These are phyloP conservation scores for Cyphomyrmex costatus DNA, from an alignment of 1,140 invertebrate species.

Conservation along the genomic window DNA sequence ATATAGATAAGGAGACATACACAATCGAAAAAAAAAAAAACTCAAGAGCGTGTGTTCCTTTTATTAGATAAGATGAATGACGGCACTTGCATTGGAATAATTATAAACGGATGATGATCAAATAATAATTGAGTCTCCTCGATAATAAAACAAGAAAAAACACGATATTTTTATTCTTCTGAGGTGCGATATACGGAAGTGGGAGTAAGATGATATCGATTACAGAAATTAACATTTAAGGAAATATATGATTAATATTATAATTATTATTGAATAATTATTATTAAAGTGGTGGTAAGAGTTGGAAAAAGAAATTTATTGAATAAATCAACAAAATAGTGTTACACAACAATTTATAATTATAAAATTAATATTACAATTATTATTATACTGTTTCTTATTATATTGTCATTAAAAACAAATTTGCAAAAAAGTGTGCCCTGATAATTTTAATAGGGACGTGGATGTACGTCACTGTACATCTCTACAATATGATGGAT, in stretches of 20 bases:
- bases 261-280: constrained; percentile 82
- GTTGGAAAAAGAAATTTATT: constrained; percentile 76
- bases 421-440: constrained; percentile 79
- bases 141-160: constrained; percentile 78
- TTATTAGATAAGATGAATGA: constrained; percentile 72
- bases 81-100: constrained; percentile 81
- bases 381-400: constrained; percentile 86
- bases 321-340: constrained; percentile 80
- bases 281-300: constrained; percentile 81
- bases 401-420: constrained; percentile 86
- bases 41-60: constrained; percentile 75
- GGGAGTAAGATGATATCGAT: constrained; percentile 75
- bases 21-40: constrained; percentile 57
- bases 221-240: constrained; percentile 78
- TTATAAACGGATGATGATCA: constrained; percentile 79
- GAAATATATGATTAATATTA: constrained; percentile 82
- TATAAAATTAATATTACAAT: constrained; percentile 83
- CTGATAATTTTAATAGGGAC: constrained; percentile 72
- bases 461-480: constrained; percentile 31
- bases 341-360: constrained; percentile 83
- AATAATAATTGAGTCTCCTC: constrained; percentile 82
- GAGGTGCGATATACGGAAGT: constrained; percentile 74
- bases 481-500: constrained; percentile 5
- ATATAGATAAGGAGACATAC: constrained; percentile 74
- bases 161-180: constrained; percentile 83